These are phyloP conservation scores for Platycnemis pennipes DNA, from an alignment of 2,888 invertebrate genomes.

Conservation along the genomic window DNA sequence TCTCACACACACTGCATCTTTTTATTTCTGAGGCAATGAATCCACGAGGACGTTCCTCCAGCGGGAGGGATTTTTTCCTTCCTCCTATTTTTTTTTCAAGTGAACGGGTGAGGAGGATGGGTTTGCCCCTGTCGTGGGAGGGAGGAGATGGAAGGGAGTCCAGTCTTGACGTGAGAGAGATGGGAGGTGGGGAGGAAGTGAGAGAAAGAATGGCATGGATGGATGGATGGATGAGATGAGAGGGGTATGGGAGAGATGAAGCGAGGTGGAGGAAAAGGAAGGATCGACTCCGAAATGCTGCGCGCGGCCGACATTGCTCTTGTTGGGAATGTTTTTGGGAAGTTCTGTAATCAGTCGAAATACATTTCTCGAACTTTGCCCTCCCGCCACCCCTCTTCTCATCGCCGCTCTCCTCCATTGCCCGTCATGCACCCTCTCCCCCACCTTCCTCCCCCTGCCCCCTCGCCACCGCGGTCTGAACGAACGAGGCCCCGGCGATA, in stretches of 20 bases:
- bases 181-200: neutral
- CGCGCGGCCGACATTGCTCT: slow-evolving; percentile 65
- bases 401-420: neutral
- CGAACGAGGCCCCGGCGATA: slow-evolving; percentile 54
- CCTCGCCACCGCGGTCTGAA: neutral
- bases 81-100: neutral
- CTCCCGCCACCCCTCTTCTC: neutral
- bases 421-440: slow-evolving; percentile 4
- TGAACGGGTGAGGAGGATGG: neutral
- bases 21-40: slow-evolving; percentile 13
- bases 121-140: slow-evolving; percentile 34
- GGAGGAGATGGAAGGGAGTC: neutral
- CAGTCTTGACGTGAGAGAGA: neutral
- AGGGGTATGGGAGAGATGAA: neutral
- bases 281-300: slow-evolving; percentile 4
- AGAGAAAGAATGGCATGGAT: neutral
- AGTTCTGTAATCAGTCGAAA: slow-evolving; percentile 64
- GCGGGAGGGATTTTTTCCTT: slow-evolving; percentile 10
- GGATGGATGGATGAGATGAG: too few relatives aligned
- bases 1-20: neutral
- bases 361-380: slow-evolving; percentile 67
- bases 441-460: neutral
- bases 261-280: neutral
- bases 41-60: slow-evolving; percentile 29
- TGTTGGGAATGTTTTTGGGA: slow-evolving; percentile 64